Base-by-base conservation (phyloP, 2,113 vertebrate species). In the Neomonachus schauinslandi region DNA sequence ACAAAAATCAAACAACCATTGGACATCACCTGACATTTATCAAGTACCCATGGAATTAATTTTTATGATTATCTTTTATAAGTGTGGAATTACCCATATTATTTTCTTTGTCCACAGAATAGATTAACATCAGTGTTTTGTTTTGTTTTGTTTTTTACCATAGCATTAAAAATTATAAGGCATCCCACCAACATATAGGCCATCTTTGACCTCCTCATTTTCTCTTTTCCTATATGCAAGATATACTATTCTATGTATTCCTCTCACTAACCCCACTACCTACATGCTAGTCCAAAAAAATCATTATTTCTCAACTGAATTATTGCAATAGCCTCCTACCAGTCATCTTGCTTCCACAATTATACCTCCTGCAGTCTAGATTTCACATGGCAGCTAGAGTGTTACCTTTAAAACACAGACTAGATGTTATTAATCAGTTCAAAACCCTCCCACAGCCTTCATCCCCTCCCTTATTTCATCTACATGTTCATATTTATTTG, bases 131-230 rank as follows among this genome's bases (percentile, higher is more conserved):
- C 13, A 55, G 1, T 8, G 13, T 46, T 24, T 7, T n/a, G 59
- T 59, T 24, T 7, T n/a, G 59, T 59, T 91, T 67, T 36, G 6
- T 21, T 55, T 67, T 46, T 87, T 90, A 24, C 18, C 4, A 42
- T 28, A 71, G 21, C 16, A 33, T 36, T 61, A 79, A 97, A 95
- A 89, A 72, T 67, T 9, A 16, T 15, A 94, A 36, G 18, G 59
- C 7, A 31, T 1, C 12, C 16, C 5, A 89, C 11, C 5, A 53
- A 67, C 49, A 21, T 39, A 46, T 22, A 49, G 1, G 14, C 5
- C 31, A 65, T 67, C 5, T 88, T 93, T 80, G 19, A 93, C 59
- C 59, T 72, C 19, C 2, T 88, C 5, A 65, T 24, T 82, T 88
- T 79, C 24, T 91, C 49, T 94, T 63, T 74, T 87, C 9, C 14